Percentiles rank a stretch among this genome's conserved stretches.
Conservation (phyloP, 2,888 invertebrate species). For the Caenorhabditis japonica region DNA sequence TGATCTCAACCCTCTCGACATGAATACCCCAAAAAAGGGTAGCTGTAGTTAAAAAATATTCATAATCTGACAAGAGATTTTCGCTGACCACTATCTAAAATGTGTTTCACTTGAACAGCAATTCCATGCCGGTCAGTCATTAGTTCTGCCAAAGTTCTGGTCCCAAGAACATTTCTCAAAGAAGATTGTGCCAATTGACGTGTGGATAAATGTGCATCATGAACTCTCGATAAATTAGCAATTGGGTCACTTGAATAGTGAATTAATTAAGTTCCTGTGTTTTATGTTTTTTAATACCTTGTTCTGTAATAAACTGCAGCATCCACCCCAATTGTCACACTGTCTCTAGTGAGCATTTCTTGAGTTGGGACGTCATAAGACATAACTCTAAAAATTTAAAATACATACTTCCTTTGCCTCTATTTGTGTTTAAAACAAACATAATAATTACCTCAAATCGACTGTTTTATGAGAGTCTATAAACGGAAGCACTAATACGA, state of each 20-base stretch:
- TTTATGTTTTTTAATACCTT: slow-evolving; percentile 14
- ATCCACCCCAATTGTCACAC: slow-evolving; percentile 77
- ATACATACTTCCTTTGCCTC: no score
- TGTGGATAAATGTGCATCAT: slow-evolving; percentile 77
- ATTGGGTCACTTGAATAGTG: slow-evolving; percentile 67
- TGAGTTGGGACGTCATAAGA: slow-evolving; percentile 79
- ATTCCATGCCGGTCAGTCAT: slow-evolving; percentile 77
- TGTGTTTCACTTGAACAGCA: slow-evolving; percentile 73
- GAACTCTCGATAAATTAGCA: slow-evolving; percentile 72
- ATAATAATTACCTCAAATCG: slow-evolving; percentile 51
- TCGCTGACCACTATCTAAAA: slow-evolving; percentile 73
- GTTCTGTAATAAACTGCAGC: slow-evolving; percentile 73
- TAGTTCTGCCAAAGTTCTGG: slow-evolving; percentile 76
- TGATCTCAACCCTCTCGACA: slow-evolving; percentile 74
- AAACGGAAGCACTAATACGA: slow-evolving; percentile 74
- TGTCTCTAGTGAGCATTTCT: slow-evolving; percentile 77
- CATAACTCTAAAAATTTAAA: slow-evolving; percentile 62
- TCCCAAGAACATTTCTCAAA: slow-evolving; percentile 74
- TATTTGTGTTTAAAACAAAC: no score
- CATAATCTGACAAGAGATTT: background rate
- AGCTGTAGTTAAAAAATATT: slow-evolving; percentile 41
- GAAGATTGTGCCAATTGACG: slow-evolving; percentile 76
- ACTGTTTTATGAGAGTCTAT: slow-evolving; percentile 67
- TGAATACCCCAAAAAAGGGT: slow-evolving; percentile 72
- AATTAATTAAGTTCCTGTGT: background rate